Evolutionary conservation across 2,113 vertebrate species (phyloP).

Genomic region (Embiotoca jacksoni): DNA sequence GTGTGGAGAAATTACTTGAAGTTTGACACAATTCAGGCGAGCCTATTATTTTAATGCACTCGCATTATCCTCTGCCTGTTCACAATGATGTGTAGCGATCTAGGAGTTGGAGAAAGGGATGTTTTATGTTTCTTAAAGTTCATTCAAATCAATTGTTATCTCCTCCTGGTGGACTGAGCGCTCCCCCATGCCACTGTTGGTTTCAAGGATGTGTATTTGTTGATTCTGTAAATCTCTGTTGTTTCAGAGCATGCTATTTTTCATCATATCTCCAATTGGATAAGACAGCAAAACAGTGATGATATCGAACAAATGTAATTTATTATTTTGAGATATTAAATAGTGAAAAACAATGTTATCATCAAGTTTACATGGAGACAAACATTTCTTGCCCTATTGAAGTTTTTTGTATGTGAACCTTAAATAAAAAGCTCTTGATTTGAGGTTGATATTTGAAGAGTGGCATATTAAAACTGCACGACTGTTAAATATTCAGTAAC

Average conservation of each 20-base stretch:
- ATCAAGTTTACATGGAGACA: background rate
- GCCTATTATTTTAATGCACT: constrained; percentile 65
- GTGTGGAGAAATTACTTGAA: too few relatives aligned
- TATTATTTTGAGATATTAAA: background rate
- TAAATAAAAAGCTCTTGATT: background rate
- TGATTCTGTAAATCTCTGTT: constrained; percentile 1
- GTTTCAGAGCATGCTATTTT: constrained; percentile 12
- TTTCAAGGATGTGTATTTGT: constrained; percentile 13
- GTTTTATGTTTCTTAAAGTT: constrained; percentile 58
- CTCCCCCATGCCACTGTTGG: constrained; percentile 15
- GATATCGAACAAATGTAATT: background rate
- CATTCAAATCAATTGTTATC: constrained; percentile 64
- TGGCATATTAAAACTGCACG: constrained; percentile 2
- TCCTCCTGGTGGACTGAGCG: constrained; percentile 42
- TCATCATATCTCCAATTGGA: background rate
- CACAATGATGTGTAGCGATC: constrained; percentile 51
- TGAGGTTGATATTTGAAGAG: constrained; percentile 3
- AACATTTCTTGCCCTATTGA: background rate
- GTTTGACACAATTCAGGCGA: constrained; percentile 48
- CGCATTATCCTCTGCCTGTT: constrained; percentile 59
- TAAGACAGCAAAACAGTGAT: background rate
- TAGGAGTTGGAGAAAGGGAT: constrained; percentile 36
- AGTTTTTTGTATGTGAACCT: background rate
- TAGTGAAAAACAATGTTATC: background rate
- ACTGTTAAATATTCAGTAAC: background rate